A percentile compares a stretch with the other conserved stretches of the same genome.
phyloP scores from a whole-genome alignment of 2,113 vertebrate species.

The Alouatta palliata region DNA sequence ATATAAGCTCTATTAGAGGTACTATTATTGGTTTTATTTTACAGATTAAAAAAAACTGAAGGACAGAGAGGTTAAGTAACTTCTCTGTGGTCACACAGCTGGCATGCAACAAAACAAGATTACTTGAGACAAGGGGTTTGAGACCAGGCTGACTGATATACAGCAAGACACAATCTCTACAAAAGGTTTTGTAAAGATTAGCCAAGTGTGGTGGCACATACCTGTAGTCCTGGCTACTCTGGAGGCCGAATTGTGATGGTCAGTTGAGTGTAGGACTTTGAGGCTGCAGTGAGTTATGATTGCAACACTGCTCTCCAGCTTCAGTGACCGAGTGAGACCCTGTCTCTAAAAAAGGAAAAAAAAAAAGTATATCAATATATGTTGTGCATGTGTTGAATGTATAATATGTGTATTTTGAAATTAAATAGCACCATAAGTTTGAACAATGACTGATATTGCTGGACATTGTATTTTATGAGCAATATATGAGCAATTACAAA shows the following conservation, averaged over 20 bases:
- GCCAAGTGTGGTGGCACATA: no score
- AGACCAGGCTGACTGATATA: no score
- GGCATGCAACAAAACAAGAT: conserved; percentile 18
- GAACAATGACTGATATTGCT: background rate
- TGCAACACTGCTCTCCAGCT: no score
- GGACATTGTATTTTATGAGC: conserved; percentile 14
- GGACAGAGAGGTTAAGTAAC: background rate
- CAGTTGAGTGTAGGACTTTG: no score
- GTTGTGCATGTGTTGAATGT: background rate
- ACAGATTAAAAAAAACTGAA: background rate
- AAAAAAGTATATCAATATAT: background rate
- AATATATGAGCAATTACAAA: background rate
- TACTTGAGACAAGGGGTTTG: no score
- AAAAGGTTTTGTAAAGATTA: no score
- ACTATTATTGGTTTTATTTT: conserved; percentile 11
- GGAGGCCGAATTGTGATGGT: no score
- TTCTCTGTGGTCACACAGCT: background rate
- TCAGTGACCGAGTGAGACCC: no score
- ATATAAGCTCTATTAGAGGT: background rate
- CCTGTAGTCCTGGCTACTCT: no score
- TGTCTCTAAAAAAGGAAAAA: no score
- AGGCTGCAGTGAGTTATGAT: no score
- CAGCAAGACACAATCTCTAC: no score
- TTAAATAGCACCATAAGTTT: background rate
- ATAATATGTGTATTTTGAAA: background rate